Percentiles rank a stretch among this genome's conserved stretches.
phyloP scores from a whole-genome alignment of 2,113 vertebrate genomes.

The Chaetura pelagica region DNA sequence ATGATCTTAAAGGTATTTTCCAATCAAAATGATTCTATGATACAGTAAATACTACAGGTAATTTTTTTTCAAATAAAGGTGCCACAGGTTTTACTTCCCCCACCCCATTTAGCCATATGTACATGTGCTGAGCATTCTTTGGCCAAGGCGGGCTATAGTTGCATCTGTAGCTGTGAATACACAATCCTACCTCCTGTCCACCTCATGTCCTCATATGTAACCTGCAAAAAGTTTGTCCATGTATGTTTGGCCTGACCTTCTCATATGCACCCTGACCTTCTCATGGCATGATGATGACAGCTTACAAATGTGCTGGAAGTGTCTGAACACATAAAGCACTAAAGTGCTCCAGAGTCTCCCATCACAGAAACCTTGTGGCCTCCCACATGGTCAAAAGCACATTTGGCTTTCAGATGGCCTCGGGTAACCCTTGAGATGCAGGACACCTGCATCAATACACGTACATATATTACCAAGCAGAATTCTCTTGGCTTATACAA shows the following conservation, averaged over 20 bases:
- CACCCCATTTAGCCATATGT: background rate
- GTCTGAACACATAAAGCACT: background rate
- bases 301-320: fast-evolving
- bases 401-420: background rate
- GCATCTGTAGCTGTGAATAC: background rate
- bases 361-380: background rate
- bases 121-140: background rate
- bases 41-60: background rate
- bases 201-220: background rate
- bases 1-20: too few species aligned
- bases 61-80: background rate
- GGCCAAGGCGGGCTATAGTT: background rate
- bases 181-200: background rate
- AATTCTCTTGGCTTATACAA: conserved; percentile 11
- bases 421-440: conserved; percentile 15
- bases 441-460: conserved; percentile 31
- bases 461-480: conserved; percentile 1
- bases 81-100: background rate
- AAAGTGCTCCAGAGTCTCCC: background rate
- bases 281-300: background rate
- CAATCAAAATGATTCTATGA: too few species aligned
- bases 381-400: background rate
- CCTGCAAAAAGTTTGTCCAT: background rate
- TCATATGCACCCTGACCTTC: background rate
- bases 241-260: background rate